Base-by-base conservation (phyloP, 1,140 invertebrate genomes). In the Holotrichia oblita region DNA sequence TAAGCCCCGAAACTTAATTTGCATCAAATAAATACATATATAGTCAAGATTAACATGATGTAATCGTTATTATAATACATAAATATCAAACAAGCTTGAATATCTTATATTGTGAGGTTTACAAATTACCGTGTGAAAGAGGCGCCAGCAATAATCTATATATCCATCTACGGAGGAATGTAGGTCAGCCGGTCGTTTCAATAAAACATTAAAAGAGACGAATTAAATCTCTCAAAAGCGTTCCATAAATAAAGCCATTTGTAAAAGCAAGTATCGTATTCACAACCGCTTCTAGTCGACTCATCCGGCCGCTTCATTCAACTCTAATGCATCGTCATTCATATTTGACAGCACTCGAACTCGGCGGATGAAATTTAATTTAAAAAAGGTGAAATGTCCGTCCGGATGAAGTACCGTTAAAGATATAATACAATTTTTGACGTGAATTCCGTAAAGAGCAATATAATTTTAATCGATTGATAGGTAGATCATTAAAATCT, bases 281-380 rank as follows among this genome's bases (percentile, higher is more conserved):
- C 17, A 64, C 9, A 20, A 27, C 20, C 61, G 61, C 24, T 6
- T 64, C 20, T 22, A 27, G 61, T 6, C 20, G 17, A 9, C 22
- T 64, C 61, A 20, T 64, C 17, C 61, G 61, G 61, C 17, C 17
- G 10, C 22, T 64, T 27, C 61, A 64, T 64, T 64, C 61, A 64
- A 17, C 24, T 22, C 20, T 64, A 64, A 48, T 48, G 44, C 44
- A 3, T 10, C 6, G 24, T 64, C 61, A 64, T 64, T 27, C 61
- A 48, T 48, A 48, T 48, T 48, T 48, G 44, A 48, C 44, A 48
- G 44, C 44, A 48, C 44, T 48, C 12, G 44, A 48, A 12, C 44
- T 48, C 3, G 44, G 44, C 8, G 4, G 44, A n/a, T 0, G n/a
- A 48, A 48, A 48, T 48, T 48, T 10, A 48, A 48, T 48, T 48